These are phyloP conservation scores for Nymphalis urticae DNA, from an alignment of 2,888 invertebrate species.

Conservation along the genomic window DNA sequence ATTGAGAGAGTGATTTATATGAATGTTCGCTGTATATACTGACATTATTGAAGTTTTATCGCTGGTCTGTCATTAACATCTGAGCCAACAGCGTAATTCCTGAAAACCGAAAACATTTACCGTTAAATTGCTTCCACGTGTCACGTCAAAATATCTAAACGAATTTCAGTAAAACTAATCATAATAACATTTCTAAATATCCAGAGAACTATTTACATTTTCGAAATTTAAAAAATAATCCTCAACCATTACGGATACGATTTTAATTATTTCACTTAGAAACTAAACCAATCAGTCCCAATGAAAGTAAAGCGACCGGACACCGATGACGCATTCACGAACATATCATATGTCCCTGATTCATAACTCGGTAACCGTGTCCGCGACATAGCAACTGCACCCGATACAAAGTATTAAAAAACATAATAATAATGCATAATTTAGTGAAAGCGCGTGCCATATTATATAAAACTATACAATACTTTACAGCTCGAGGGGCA, in stretches of 20 bases:
- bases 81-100: too few species aligned
- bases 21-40: too few species aligned
- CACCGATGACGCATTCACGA: slow-evolving; percentile 2
- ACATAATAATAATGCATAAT: slow-evolving; percentile 76
- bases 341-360: slow-evolving; percentile 11
- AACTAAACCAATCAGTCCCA: background rate
- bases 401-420: slow-evolving; percentile 57
- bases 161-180: too few species aligned
- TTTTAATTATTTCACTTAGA: background rate
- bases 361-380: slow-evolving; percentile 25
- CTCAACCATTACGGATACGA: too few species aligned
- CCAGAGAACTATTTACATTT: too few species aligned
- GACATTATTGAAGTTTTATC: too few species aligned
- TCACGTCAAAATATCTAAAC: too few species aligned
- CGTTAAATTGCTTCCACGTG: too few species aligned
- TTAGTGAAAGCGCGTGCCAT: slow-evolving; percentile 79
- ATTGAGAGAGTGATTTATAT: too few species aligned
- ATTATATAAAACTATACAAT: slow-evolving; percentile 60
- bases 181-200: too few species aligned
- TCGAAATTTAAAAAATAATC: background rate
- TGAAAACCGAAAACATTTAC: too few species aligned
- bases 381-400: slow-evolving; percentile 61
- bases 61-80: too few species aligned
- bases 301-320: background rate
- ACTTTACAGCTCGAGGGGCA: slow-evolving; percentile 53